phyloP scores from a whole-genome alignment of 2,797 vertebrate species.

The Gymnoscopelus microlampas region DNA sequence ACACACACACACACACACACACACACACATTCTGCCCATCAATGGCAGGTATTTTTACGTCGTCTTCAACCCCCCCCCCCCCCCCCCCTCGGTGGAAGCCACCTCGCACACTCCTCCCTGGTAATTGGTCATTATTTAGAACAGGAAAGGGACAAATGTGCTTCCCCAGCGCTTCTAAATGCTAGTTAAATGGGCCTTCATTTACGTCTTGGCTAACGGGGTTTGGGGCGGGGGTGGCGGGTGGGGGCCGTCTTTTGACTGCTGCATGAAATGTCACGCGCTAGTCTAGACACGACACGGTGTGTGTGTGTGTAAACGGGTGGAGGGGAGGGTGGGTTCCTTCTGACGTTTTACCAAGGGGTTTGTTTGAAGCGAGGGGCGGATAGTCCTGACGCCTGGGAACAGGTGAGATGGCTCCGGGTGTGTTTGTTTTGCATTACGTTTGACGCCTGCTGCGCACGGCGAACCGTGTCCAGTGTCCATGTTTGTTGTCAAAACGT shows the following conservation, averaged over 20 bases:
- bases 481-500: too few species aligned
- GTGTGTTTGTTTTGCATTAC: background rate
- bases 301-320: background rate
- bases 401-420: slow-evolving; percentile 6
- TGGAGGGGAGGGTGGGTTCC: slow-evolving; percentile 3
- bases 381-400: background rate
- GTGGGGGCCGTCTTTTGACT: slow-evolving; percentile 6
- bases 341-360: slow-evolving; percentile 6
- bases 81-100: slow-evolving; percentile 29
- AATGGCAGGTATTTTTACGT: too few species aligned
- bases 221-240: slow-evolving; percentile 17
- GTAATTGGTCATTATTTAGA: slow-evolving; percentile 77
- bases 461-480: too few species aligned
- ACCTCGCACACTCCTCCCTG: slow-evolving; percentile 55
- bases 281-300: slow-evolving; percentile 33
- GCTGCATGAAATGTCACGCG: slow-evolving; percentile 40
- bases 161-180: slow-evolving; percentile 58
- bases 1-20: slow-evolving; percentile 28
- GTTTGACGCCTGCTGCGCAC: background rate
- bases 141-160: slow-evolving; percentile 65
- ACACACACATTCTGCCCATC: slow-evolving; percentile 7
- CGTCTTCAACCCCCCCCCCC: background rate
- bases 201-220: slow-evolving; percentile 28
- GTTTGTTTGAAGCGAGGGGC: slow-evolving; percentile 26
- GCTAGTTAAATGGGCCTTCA: slow-evolving; percentile 51